Evolutionary conservation across 2,113 vertebrate species (phyloP), one percentile per base, ranked within the genome.

Genomic region (Hippocampus guttulatus): DNA sequence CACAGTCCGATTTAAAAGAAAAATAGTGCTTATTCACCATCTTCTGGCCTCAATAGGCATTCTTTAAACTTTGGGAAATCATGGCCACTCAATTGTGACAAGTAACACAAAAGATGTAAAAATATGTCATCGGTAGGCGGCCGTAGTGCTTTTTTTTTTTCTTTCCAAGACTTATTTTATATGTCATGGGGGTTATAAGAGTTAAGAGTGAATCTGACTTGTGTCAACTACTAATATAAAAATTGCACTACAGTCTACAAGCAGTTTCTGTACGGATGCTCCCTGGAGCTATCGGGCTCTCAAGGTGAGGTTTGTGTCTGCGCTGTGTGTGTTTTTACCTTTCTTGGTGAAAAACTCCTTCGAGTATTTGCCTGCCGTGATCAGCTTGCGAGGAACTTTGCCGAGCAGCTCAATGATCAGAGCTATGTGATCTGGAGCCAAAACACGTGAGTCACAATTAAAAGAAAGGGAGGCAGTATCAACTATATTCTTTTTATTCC

Each of bases 321-420:
- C 40, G 47, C 25, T n/a, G 68, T 0, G 3, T 38, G 43, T 23
- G 21, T 52, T 60, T 84, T 85, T 94, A 98, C 97, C 97, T 96
- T 98, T 99, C 92, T 98, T 98, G 88, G 94, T 98, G 94, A 99
- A 99, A 89, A 98, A 98, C 66, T 98, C 96, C 92, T 98, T 98
- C 79, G 97, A 95, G 87, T 98, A 98, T 94, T 98, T 98, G 79
- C 97, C 97, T 64, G 94, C 93, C 81, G 93, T 75, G 83, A 98
- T 93, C 78, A 99, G 93, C 89, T 98, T 98, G 76, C 97, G 94
- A 85, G 96, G 97, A 89, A 99, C 93, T 86, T 96, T 97, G 5
- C 97, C 97, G 70, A 99, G 91, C 77, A 99, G 94, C 91, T 99
- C 97, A 73, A 99, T 98, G 87, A 99, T 97, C 83, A 99, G 89